Evolutionary conservation across 2,888 invertebrate species (phyloP).

Genomic region (Caradrina clavipalpis): DNA sequence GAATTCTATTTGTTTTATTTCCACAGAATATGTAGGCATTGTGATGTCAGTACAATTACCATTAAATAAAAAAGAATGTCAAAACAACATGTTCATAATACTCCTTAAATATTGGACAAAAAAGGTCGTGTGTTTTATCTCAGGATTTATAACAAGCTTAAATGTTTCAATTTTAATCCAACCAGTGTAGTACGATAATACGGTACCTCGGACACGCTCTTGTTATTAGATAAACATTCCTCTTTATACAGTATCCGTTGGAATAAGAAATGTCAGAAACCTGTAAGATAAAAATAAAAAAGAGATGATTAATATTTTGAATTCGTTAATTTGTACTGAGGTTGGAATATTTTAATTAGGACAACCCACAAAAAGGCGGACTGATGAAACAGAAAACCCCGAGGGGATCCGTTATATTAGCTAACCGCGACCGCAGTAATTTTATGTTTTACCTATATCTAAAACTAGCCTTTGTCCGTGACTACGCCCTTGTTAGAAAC

Average conservation of each 20-base stretch:
- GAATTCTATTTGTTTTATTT: constrained; percentile 8
- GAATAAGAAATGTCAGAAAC: not conserved
- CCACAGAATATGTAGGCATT: not conserved
- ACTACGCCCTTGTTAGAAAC: too few relatives aligned
- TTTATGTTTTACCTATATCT: too few relatives aligned
- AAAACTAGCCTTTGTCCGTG: too few relatives aligned
- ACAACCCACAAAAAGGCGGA: not conserved
- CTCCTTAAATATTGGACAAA: constrained; percentile 18
- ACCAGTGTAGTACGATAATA: constrained; percentile 8
- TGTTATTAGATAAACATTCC: constrained; percentile 33
- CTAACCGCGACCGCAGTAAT: not conserved
- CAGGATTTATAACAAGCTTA: constrained; percentile 24
- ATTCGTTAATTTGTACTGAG: not conserved
- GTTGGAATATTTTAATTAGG: not conserved
- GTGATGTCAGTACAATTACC: not conserved
- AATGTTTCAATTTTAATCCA: constrained; percentile 25
- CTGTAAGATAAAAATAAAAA: not conserved
- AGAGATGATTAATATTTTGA: constrained; percentile 2
- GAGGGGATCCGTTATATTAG: not conserved
- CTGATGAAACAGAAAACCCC: not conserved
- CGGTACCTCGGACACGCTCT: constrained; percentile 6
- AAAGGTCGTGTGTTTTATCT: constrained; percentile 28
- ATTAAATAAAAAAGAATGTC: not conserved
- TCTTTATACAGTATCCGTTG: constrained; percentile 9
- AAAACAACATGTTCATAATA: constrained; percentile 1